Evolutionary conservation across 1,140 invertebrate species (phyloP).

Genomic region (Palaemon carinicauda): DNA sequence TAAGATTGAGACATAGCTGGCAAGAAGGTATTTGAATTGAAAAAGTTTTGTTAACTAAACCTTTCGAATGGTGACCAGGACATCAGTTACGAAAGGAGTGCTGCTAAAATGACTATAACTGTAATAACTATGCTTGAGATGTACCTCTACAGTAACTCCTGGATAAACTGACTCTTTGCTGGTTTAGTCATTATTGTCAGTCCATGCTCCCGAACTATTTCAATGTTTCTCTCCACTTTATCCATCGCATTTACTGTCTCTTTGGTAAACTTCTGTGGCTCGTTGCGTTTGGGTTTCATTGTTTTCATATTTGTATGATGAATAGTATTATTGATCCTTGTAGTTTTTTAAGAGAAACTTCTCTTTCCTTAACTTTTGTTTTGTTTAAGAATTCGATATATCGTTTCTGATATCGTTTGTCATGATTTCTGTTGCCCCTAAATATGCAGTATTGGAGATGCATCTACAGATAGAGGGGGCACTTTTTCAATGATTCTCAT

Average conservation of each 20-base stretch:
- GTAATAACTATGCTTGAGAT: conserved; percentile 3
- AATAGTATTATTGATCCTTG: not conserved
- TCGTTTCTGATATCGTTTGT: not conserved
- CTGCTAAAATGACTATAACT: not conserved
- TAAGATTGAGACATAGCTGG: not conserved
- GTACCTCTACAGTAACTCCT: not conserved
- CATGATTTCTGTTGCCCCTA: not conserved
- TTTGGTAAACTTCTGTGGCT: not conserved
- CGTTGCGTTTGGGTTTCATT: not conserved
- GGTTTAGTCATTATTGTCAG: not conserved
- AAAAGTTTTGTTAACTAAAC: not conserved
- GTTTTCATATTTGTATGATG: not conserved
- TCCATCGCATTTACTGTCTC: not conserved
- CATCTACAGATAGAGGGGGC: not conserved
- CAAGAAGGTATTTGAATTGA: not conserved
- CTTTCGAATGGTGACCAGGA: not conserved
- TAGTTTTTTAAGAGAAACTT: not conserved
- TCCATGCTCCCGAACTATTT: not conserved
- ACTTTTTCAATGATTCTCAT: not conserved
- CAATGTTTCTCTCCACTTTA: not conserved
- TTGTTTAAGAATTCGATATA: not conserved
- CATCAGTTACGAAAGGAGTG: not conserved
- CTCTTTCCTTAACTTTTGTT: not conserved
- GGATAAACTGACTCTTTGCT: not conserved
- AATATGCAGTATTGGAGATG: not conserved